A percentile compares a stretch with the other conserved stretches of the same genome.
Evolutionary conservation across 2,113 vertebrate species (phyloP).

Genomic region (Sceloporus tristichus): DNA sequence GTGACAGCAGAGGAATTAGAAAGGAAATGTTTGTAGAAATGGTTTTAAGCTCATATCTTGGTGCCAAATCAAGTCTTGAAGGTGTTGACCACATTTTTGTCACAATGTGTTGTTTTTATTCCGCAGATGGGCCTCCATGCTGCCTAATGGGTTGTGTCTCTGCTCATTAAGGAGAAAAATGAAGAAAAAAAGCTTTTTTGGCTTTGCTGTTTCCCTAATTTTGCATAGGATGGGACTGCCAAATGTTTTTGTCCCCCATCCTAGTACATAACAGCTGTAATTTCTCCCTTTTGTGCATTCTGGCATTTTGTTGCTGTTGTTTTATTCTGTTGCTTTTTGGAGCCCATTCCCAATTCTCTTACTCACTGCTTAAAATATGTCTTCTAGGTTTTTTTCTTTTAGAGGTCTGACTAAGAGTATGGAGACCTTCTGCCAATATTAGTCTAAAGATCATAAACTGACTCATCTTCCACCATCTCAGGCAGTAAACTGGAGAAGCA

Average conservation of each 20-base stretch:
- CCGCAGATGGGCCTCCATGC: neutral
- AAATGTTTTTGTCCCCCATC: neutral
- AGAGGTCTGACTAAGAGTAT: neutral
- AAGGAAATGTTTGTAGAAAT: neutral
- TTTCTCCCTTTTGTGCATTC: neutral
- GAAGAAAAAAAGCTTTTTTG: neutral
- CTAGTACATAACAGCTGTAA: neutral
- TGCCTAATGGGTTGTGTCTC: neutral
- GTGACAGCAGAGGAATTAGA: neutral
- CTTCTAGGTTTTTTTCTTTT: neutral
- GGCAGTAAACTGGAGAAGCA: neutral
- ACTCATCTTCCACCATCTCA: neutral
- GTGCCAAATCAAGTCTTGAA: neutral
- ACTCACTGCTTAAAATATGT: neutral
- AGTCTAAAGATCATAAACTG: neutral
- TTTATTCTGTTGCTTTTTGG: neutral
- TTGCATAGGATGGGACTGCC: neutral
- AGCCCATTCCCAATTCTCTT: neutral
- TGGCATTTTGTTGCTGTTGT: neutral
- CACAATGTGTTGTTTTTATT: neutral
- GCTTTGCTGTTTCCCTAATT: neutral
- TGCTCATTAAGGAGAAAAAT: neutral
- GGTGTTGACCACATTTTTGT: neutral
- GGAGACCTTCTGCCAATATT: fast-evolving
- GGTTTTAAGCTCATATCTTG: neutral